Base-by-base conservation (phyloP, 1,140 invertebrate genomes). In the Zaprionus ornatus region DNA sequence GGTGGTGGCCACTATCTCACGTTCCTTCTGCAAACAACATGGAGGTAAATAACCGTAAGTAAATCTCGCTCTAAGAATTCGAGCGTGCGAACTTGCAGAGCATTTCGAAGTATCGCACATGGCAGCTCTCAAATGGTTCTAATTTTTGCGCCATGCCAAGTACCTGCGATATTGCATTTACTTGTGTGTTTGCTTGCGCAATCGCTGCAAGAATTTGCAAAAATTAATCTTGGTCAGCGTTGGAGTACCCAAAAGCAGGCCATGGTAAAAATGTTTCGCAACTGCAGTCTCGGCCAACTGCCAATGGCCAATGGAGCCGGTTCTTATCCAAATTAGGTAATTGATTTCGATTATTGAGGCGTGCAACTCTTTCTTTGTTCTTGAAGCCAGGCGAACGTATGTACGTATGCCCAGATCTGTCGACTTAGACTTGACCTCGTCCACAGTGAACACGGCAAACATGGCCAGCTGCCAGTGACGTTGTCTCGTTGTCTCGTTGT, bases 1-100 rank as follows among this genome's bases (percentile, higher is more conserved):
- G 1, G 94, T 94, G 54, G 60, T 81, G 29, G 91, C 85, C 35
- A 92, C 78, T 6, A 92, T 91, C 56, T 92, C 59, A 85, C 94
- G 54, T 92, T 94, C 70, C 93, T 94, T 72, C 94, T 94, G 35
- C 45, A 66, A 72, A 62, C 21, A 37, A 64, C 37, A 61, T 61
- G 21, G 21, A 23, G 12, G 45, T 19, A 12, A 25, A 37, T 6
- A 29, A 71, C 45, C 21, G 21, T 64, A 10, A 54, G 52, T 52
- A 59, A 52, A 45, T 52, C 19, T 17, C 54, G 15, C 37, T 9
- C 35, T 32, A 9, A 15, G 15, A 73, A 27, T n/a, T 50, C 21
- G 13, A 75, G 48, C 77, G 62, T 71, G 64, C 40, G 63, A 66
- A 79, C 74, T 59, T 25, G 45, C 19, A 19, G 10, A 48, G 29